Base-by-base conservation (phyloP, 2,888 invertebrate species). In the Synanthedon formicaeformis region DNA sequence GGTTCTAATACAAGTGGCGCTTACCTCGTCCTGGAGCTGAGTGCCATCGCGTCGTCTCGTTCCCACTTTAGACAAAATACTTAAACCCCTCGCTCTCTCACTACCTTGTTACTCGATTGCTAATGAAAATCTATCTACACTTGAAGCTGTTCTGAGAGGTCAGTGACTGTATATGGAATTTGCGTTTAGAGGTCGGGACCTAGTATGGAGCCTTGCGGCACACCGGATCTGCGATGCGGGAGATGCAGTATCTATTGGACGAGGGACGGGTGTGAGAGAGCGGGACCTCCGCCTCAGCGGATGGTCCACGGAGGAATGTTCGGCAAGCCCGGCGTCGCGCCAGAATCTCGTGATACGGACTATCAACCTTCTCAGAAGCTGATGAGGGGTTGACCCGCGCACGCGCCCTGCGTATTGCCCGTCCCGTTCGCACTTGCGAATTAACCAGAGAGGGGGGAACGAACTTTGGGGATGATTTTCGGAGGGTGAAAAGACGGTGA, bases 401-500 rank as follows among this genome's bases (percentile, higher is more conserved):
- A 82, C 64, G 86, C 86, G 84, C 75, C 59, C 61, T 72, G 59
- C 56, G 56, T 41, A 57, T 63, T 59, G 59, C 55, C 64, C 67
- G 56, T 81, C 80, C 69, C 72, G 59, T 62, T 77, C 72, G 64
- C 71, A 66, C 78, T 58, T 71, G 61, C 58, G 61, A 56, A 58
- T 54, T 27, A 61, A 59, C 68, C 56, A 64, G 67, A 67, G 73
- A 73, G 66, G 66, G 74, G 74, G 67, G 67, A 69, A 66, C 63
- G 66, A 75, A 75, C 69, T 78, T 79, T 78, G 66, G 83, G 85
- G 85, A 82, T 78, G 82, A 75, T 79, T 69, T 81, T 79, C 76
- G 83, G 81, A 84, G 86, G 86, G 86, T 85, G 84, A 80, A 78
- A 76, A 82, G 81, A 82, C 82, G 80, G 75, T 80, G 83, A 81